Evolutionary conservation across 2,888 invertebrate genomes (phyloP).

Genomic region (Ophioninae sp.): DNA sequence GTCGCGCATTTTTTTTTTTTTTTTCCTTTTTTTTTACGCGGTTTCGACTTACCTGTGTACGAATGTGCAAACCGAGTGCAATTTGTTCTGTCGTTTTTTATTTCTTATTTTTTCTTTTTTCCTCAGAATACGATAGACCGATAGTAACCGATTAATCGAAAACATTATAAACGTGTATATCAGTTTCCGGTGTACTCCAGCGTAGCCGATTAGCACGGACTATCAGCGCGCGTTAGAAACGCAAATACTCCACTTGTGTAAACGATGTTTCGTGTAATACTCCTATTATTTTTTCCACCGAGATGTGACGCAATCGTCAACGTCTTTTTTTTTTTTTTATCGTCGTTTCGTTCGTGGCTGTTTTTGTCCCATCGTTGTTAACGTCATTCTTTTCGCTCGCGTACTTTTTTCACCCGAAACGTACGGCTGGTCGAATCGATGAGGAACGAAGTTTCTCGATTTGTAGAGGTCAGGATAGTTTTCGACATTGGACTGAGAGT

Average conservation of each 20-base stretch:
- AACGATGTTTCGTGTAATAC: background rate
- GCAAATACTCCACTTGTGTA: background rate
- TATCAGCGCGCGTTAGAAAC: background rate
- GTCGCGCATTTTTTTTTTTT: conserved; percentile 7
- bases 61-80: background rate
- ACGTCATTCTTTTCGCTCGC: background rate
- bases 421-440: background rate
- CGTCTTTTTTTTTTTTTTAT: too few relatives aligned
- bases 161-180: conserved; percentile 43
- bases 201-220: conserved; percentile 19
- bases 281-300: background rate
- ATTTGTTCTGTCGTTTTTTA: background rate
- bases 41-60: background rate
- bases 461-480: too few relatives aligned
- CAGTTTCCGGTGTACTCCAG: conserved; percentile 42
- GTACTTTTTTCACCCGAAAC: background rate
- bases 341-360: background rate
- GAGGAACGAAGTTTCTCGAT: background rate
- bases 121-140: conserved; percentile 40
- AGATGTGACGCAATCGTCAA: background rate
- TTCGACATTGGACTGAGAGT: too few relatives aligned
- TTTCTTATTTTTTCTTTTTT: conserved; percentile 26
- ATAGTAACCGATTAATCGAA: conserved; percentile 50
- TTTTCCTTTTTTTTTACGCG: background rate
- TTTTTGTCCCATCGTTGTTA: background rate